Evolutionary conservation across 2,797 vertebrate genomes (phyloP).

Genomic region (Spinus pinus): DNA sequence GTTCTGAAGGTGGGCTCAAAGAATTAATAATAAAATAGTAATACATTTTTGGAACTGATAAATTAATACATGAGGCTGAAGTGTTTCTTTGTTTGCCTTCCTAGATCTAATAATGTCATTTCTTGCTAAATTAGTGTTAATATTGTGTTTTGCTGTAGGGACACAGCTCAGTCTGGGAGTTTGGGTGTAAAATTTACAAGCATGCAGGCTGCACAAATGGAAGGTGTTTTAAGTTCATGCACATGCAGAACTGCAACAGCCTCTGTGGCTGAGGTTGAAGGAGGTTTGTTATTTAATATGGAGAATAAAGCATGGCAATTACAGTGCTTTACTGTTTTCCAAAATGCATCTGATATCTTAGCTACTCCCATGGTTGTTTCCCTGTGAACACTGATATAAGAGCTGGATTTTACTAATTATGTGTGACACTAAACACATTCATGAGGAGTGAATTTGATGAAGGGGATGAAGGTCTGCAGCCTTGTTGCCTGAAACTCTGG

Average conservation of each 20-base stretch:
- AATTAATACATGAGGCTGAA: not conserved
- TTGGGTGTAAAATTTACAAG: not conserved
- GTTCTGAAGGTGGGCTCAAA: not conserved
- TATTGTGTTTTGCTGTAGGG: not conserved
- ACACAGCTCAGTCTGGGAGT: not conserved
- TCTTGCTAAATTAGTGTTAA: not conserved
- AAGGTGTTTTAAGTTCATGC: not conserved
- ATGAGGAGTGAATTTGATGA: not conserved
- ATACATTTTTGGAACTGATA: not conserved
- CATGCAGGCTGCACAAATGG: not conserved
- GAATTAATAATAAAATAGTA: not conserved
- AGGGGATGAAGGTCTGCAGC: not conserved
- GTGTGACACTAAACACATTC: accelerated
- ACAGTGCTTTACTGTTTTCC: not conserved
- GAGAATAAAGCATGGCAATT: not conserved
- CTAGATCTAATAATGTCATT: not conserved
- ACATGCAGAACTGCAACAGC: not conserved
- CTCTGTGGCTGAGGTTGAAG: not conserved
- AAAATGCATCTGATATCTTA: not conserved
- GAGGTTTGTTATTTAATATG: not conserved
- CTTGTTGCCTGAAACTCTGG: not conserved
- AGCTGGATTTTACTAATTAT: not conserved
- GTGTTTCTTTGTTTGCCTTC: not conserved
- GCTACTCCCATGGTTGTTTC: not conserved
- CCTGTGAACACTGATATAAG: not conserved